Evolutionary conservation across 1,140 invertebrate species (phyloP), one percentile per base, ranked within the genome.

Genomic region (Leptoteleia sp.): DNA sequence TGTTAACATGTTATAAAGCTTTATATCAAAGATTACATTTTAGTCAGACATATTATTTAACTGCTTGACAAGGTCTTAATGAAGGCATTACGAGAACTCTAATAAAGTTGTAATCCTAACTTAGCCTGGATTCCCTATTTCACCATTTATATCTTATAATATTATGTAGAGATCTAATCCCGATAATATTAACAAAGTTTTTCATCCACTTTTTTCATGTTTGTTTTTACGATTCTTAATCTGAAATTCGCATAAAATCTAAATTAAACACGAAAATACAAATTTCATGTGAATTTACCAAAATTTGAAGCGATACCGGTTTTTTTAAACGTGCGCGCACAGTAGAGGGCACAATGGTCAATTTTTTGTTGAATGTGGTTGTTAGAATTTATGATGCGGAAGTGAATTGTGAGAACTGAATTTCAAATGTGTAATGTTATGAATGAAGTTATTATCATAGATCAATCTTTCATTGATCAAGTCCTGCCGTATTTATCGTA

Each of bases 321-420:
- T n/a, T 76, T 76, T 64, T 48, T 9, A 29, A 42, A 43, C 17
- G 37, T 43, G 38, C 42, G 43, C 8, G 19, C 9, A 27, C 15
- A 43, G 19, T 38, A 40, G 33, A 67, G 6, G 13, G 5, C 43
- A 40, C 22, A 12, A 29, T 62, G 31, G 52, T 38, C 27, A 33
- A 54, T 47, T 62, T 68, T 75, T 67, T 54, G 6, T 57, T 47
- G 11, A 15, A 29, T 17, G 27, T 50, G 13, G 40, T 27, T 76
- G 65, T 62, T 62, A 50, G 43, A 64, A 76, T 76, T 76, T 76
- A 76, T 76, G 55, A 65, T 48, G 62, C 64, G 73, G 73, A 76
- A 76, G 59, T 76, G 65, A 76, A 62, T 57, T 76, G 73, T 76
- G 73, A 76, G 73, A 76, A 76, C 73, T 76, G 73, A 76, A 76